These are phyloP conservation scores for Elaphurus davidianus DNA, from an alignment of 2,113 vertebrate species.

Conservation along the genomic window DNA sequence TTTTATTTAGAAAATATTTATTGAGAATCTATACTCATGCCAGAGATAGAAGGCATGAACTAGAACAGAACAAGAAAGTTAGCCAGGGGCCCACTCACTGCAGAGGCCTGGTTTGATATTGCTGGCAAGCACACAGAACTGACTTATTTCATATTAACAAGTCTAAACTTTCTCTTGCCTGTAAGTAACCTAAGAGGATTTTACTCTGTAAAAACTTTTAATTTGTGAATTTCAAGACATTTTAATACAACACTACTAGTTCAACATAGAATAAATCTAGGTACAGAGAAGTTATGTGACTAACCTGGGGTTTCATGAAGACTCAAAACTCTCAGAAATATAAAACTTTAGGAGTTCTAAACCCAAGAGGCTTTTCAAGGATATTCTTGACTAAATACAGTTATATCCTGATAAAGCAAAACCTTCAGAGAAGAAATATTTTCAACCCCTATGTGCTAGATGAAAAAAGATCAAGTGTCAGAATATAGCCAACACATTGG, in stretches of 20 bases:
- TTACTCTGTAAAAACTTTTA: background rate
- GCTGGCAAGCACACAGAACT: background rate
- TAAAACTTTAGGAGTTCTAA: background rate
- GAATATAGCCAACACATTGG: background rate
- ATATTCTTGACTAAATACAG: background rate
- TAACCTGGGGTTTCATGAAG: background rate
- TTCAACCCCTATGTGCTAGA: background rate
- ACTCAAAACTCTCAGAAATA: background rate
- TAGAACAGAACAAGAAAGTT: background rate
- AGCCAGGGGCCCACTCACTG: background rate
- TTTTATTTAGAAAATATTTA: background rate
- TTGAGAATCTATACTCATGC: background rate
- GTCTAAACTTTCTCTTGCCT: background rate
- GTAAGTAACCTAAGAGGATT: background rate
- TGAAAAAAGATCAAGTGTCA: background rate
- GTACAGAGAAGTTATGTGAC: background rate
- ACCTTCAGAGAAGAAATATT: background rate
- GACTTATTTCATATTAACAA: background rate
- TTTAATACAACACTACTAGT: background rate
- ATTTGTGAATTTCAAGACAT: background rate
- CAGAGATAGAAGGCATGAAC: background rate
- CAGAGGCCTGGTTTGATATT: background rate
- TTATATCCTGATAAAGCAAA: background rate
- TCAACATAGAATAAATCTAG: background rate
- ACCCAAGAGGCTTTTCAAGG: background rate